Evolutionary conservation across 1,140 invertebrate species (phyloP), one percentile per base, ranked within the genome.

Genomic region (Drosophila takahashii): DNA sequence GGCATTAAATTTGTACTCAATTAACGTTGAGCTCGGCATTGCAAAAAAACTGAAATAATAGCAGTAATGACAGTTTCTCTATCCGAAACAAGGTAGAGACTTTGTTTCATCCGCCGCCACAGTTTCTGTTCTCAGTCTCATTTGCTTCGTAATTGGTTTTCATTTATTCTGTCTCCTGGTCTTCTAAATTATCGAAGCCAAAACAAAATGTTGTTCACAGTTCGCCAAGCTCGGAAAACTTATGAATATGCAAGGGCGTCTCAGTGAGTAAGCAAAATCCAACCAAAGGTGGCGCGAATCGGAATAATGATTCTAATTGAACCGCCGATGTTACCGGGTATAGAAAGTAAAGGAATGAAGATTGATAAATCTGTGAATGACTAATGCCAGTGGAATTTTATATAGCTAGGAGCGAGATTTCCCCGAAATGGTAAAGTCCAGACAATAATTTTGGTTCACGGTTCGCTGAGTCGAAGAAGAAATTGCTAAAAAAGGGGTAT

Each of bases 211-310:
- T 26, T 74, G 50, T 85, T 86, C 60, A 86, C 78, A 74, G 61
- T 61, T 67, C 54, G 51, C 29, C 67, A 74, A 72, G n/a, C 65
- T 65, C 34, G 58, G 42, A 29, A 37, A 53, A 41, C 79, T 86
- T 44, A 86, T 86, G 69, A 86, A 86, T 86, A 86, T 86, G 45
- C 70, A 86, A 29, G 36, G n/a, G 48, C 15, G 67, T 66, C 53
- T 74, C 47, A 75, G 66, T 76, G 62, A 77, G 56, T 65, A 57
- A 79, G 45, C 47, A 54, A 80, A 64, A 29, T 79, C 42, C 56
- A 58, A 47, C 52, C 39, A 65, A 65, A 65, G 60, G 41, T 64
- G 42, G 39, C 54, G 54, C 39, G 22, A 50, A 36, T 32, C 36
- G 60, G 51, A 57, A 75, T 76, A 76, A 75, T 75, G 52, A 66